phyloP scores from a whole-genome alignment of 1,140 invertebrate genomes.

The Thaumetopoea pityocampa region DNA sequence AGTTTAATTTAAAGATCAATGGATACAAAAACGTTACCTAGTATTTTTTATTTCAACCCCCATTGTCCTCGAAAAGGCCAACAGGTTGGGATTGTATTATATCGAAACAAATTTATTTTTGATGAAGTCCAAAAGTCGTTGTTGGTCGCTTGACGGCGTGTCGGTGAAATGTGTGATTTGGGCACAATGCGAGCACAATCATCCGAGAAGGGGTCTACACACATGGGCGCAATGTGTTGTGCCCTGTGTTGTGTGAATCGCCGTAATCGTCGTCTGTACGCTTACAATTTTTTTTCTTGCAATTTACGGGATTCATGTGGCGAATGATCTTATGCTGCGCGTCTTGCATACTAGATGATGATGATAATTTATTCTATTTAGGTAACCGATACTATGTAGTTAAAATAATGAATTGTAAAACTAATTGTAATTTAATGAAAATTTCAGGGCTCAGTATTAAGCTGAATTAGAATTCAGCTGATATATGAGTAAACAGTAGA shows the following conservation, averaged over 20 bases:
- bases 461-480: no score
- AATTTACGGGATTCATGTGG: no score
- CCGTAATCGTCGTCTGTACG: constrained; percentile 56
- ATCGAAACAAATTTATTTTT: constrained; percentile 65
- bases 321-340: no score
- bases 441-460: no score
- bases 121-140: constrained; percentile 70
- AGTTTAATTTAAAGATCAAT: constrained; percentile 39
- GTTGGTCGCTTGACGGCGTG: constrained; percentile 48
- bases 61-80: constrained; percentile 35
- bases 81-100: constrained; percentile 58
- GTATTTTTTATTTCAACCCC: constrained; percentile 42
- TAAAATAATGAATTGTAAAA: no score
- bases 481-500: no score
- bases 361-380: no score
- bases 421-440: no score
- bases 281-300: constrained; percentile 15
- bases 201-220: constrained; percentile 54
- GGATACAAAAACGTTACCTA: constrained; percentile 22
- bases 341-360: no score
- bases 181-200: constrained; percentile 41
- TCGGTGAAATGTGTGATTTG: constrained; percentile 40
- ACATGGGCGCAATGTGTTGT: constrained; percentile 67
- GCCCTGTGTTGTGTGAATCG: constrained; percentile 45
- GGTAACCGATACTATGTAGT: no score